Conservation (phyloP, 2,797 vertebrate species). For the Danio albolineatus region DNA sequence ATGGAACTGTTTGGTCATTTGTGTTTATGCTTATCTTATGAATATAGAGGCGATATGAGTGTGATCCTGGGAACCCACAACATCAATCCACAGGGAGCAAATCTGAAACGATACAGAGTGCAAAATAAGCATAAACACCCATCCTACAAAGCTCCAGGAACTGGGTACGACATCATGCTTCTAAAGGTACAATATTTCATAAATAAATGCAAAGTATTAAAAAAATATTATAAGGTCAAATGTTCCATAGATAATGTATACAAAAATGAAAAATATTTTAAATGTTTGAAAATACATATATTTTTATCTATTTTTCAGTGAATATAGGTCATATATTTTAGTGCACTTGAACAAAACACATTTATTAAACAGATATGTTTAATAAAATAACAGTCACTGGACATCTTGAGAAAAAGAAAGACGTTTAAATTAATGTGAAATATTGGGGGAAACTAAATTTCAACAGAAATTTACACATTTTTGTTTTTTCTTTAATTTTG, state of each 20-base stretch:
- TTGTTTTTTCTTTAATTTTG: too few relatives aligned
- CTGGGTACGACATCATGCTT: slow-evolving; percentile 63
- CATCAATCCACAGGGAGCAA: slow-evolving; percentile 3
- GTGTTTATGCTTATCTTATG: not conserved
- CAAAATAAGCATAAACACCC: slow-evolving; percentile 2
- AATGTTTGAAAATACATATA: not conserved
- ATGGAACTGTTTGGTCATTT: not conserved
- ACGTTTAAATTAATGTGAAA: too few relatives aligned
- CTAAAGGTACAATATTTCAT: slow-evolving; percentile 54
- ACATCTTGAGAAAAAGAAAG: too few relatives aligned
- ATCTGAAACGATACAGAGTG: slow-evolving; percentile 47
- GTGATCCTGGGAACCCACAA: slow-evolving; percentile 60
- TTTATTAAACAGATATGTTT: too few relatives aligned
- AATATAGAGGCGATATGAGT: slow-evolving; percentile 47
- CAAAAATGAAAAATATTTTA: not conserved
- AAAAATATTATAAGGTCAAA: not conserved
- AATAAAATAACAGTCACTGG: too few relatives aligned
- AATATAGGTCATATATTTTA: too few relatives aligned
- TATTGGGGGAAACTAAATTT: too few relatives aligned
- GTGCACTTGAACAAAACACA: too few relatives aligned
- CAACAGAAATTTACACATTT: too few relatives aligned
- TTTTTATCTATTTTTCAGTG: too few relatives aligned
- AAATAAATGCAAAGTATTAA: too few relatives aligned
- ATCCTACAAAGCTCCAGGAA: not conserved
- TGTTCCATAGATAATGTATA: too few relatives aligned